Percentiles rank a stretch among this genome's conserved stretches.
phyloP scores from a whole-genome alignment of 2,113 vertebrate genomes.

The Toxotes jaculatrix region DNA sequence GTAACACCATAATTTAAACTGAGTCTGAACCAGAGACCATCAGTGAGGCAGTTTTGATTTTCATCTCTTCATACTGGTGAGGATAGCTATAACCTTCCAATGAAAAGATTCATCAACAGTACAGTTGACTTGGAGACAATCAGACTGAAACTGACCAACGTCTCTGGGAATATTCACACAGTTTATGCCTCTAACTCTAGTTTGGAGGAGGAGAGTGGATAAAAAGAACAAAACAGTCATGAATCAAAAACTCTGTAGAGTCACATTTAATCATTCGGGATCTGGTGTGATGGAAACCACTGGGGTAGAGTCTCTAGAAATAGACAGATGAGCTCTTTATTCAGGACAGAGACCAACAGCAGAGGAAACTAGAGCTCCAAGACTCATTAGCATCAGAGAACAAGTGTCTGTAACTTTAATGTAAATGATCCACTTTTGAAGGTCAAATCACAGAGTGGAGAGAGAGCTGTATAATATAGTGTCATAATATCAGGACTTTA shows the following conservation, averaged over 20 bases:
- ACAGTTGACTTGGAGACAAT: too few relatives aligned
- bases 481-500: background rate
- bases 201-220: background rate
- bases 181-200: background rate
- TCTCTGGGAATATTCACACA: background rate
- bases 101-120: too few relatives aligned
- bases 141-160: constrained; percentile 2
- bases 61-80: too few relatives aligned
- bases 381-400: constrained; percentile 22
- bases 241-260: constrained; percentile 20
- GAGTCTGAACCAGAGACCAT: background rate
- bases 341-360: background rate
- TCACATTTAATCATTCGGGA: constrained; percentile 21
- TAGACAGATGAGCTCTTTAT: constrained; percentile 11
- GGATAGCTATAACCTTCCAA: too few relatives aligned
- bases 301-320: constrained; percentile 22
- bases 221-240: constrained; percentile 28
- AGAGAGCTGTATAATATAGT: background rate
- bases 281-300: constrained; percentile 9
- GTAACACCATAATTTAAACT: background rate
- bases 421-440: constrained; percentile 16
- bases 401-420: constrained; percentile 4
- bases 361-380: constrained; percentile 10
- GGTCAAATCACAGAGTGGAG: background rate
- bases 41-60: too few relatives aligned